Conservation (phyloP, 1,140 invertebrate species). For the Brachionus sp. region DNA sequence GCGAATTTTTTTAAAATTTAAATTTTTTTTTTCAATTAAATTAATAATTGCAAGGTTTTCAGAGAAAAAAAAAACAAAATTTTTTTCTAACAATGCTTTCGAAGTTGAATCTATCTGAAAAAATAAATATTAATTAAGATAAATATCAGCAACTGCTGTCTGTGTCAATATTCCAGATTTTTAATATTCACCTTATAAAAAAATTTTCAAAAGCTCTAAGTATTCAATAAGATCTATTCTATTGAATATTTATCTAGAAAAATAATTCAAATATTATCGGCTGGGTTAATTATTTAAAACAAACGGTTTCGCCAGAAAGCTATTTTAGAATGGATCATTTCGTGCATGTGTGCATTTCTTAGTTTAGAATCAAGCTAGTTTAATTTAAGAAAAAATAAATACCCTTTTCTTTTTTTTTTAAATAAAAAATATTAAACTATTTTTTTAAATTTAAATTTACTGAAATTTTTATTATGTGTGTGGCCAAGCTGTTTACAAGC, state of each 20-base stretch:
- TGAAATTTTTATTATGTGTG: background rate
- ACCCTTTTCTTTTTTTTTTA: too few relatives aligned
- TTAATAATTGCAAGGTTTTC: background rate
- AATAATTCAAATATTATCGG: background rate
- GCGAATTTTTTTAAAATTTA: background rate
- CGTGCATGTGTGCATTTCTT: background rate
- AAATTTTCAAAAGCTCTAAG: background rate
- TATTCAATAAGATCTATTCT: background rate
- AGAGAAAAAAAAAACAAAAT: background rate
- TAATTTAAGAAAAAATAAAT: too few relatives aligned
- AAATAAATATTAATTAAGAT: background rate
- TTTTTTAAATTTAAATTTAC: background rate
- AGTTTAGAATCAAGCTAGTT: background rate
- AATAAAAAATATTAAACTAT: too few relatives aligned
- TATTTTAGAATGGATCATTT: background rate
- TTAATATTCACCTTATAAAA: background rate
- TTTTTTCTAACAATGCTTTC: background rate
- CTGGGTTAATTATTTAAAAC: background rate
- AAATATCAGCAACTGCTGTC: background rate
- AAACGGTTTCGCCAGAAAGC: background rate
- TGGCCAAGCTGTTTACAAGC: background rate
- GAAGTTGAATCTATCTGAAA: background rate
- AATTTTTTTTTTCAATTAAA: background rate
- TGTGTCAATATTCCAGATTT: conserved; percentile 2
- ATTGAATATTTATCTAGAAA: background rate